These are phyloP conservation scores for Mallotus villosus DNA, from an alignment of 2,797 vertebrate species.

Conservation along the genomic window DNA sequence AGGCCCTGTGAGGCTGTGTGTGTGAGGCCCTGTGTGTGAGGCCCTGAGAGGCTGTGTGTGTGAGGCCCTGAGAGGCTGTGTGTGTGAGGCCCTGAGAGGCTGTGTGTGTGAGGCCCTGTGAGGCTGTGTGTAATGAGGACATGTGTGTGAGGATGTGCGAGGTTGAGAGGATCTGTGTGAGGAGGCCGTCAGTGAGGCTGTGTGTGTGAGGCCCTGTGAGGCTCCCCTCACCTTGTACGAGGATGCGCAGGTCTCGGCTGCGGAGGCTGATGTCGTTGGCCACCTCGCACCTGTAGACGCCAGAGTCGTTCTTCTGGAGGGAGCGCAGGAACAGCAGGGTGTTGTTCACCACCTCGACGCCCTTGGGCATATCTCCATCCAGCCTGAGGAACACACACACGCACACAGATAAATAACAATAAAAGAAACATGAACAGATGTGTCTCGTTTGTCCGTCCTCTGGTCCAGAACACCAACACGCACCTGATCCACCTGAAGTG, in stretches of 20 bases:
- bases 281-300: constrained; percentile 93
- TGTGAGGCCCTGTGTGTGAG: constrained; percentile 12
- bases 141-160: constrained; percentile 38
- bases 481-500: constrained; percentile 95
- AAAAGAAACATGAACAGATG: background rate
- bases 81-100: constrained; percentile 48
- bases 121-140: constrained; percentile 42
- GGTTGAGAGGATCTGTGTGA: background rate
- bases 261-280: constrained; percentile 90
- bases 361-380: constrained; percentile 91
- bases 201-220: constrained; percentile 42
- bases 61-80: constrained; percentile 33
- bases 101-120: constrained; percentile 48
- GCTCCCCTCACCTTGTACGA: constrained; percentile 88
- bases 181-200: constrained; percentile 34
- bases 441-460: background rate
- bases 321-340: constrained; percentile 90
- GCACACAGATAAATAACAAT: background rate
- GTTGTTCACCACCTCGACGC: constrained; percentile 85
- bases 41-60: constrained; percentile 53
- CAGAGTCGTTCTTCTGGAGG: constrained; percentile 90
- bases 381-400: constrained; percentile 66
- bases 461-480: constrained; percentile 33
- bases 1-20: too few species aligned
- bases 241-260: constrained; percentile 89